Conservation (phyloP, 2,888 invertebrate genomes). For the Apotomis betuletana region DNA sequence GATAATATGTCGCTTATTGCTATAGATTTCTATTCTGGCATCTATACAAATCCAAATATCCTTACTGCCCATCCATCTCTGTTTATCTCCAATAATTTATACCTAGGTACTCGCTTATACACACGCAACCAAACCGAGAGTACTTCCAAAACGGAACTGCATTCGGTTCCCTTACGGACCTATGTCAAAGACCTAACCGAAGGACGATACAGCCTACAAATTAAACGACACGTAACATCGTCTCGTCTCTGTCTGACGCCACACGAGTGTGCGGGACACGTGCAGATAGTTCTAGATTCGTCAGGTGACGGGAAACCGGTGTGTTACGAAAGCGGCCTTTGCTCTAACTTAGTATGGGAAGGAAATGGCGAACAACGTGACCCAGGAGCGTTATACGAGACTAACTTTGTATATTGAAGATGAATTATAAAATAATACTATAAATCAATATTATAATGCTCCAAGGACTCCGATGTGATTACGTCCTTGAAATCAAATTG, state of each 20-base stretch:
- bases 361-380: conserved; percentile 11
- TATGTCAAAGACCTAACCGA: conserved; percentile 1
- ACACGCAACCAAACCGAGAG: not conserved
- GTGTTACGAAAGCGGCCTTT: conserved; percentile 11
- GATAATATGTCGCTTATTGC: too few species aligned
- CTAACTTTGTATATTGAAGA: not conserved
- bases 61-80: too few species aligned
- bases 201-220: not conserved
- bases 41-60: too few species aligned
- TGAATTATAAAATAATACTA: too few species aligned
- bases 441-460: too few species aligned
- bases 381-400: not conserved
- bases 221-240: not conserved
- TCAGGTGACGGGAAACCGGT: conserved; percentile 6
- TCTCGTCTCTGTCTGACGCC: not conserved
- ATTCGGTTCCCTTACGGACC: not conserved
- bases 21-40: too few species aligned
- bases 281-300: not conserved
- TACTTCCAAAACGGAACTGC: not conserved
- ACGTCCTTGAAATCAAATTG: too few species aligned
- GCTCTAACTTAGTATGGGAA: conserved; percentile 7
- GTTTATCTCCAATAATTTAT: too few species aligned
- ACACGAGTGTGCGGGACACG: not conserved
- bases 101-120: too few species aligned
- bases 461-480: too few species aligned